Percentiles rank a stretch among this genome's conserved stretches.
phyloP scores from a whole-genome alignment of 2,888 invertebrate species.

The Nasonovia ribisnigri region DNA sequence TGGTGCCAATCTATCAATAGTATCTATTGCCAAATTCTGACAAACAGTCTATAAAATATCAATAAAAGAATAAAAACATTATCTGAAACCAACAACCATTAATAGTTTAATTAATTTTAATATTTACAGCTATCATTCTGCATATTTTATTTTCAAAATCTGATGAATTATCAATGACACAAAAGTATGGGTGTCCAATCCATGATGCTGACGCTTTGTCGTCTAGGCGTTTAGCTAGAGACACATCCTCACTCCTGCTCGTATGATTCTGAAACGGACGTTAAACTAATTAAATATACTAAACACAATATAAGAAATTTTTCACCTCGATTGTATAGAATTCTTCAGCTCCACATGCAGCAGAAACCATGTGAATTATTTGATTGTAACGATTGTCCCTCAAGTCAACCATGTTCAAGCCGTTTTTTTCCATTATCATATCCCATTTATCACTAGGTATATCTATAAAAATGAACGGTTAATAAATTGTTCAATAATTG shows the following conservation, averaged over 20 bases:
- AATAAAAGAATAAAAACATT: neutral
- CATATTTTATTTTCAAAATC: constrained; percentile 97
- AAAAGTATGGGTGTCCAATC: constrained; percentile 99
- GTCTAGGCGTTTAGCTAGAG: constrained; percentile 89
- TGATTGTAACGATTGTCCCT: constrained; percentile 97
- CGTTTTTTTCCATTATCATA: constrained; percentile 83
- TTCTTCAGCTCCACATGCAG: constrained; percentile 98
- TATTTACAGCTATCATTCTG: constrained; percentile 83
- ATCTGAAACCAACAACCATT: neutral
- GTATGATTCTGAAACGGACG: constrained; percentile 81
- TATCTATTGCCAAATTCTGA: constrained; percentile 94
- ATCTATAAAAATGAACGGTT: constrained; percentile 70
- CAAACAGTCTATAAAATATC: constrained; percentile 74
- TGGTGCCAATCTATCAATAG: constrained; percentile 90
- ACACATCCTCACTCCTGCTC: constrained; percentile 93
- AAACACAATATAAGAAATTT: neutral
- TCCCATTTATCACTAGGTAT: constrained; percentile 93
- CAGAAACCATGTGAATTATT: constrained; percentile 96
- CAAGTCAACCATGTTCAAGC: constrained; percentile 92
- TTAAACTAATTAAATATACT: neutral
- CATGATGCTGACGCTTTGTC: constrained; percentile 94
- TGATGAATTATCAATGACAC: constrained; percentile 97
- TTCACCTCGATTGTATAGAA: constrained; percentile 93
- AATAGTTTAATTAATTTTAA: neutral
- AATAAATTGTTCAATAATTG: neutral